Percentiles rank a stretch among this genome's conserved stretches.
Conservation (phyloP, 2,888 invertebrate species). For the Troides helena region DNA sequence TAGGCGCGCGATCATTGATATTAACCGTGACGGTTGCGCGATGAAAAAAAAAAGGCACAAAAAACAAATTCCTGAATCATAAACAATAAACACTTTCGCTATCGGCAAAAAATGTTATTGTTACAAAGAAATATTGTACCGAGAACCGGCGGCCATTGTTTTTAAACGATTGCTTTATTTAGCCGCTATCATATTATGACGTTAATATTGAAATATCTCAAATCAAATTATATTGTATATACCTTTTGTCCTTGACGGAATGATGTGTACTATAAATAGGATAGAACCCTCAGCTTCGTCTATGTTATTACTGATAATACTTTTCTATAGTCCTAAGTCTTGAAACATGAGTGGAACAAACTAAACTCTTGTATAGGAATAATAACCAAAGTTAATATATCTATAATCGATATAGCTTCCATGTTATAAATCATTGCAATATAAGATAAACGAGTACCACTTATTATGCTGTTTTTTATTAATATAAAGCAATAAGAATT, state of each 20-base stretch:
- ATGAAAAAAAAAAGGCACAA: neutral
- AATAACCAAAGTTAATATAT: too few species aligned
- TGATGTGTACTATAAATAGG: neutral
- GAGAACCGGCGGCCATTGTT: neutral
- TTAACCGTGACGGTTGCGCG: neutral
- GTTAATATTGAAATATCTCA: neutral
- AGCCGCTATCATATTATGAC: neutral
- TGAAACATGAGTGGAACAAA: too few species aligned
- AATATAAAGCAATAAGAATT: too few species aligned
- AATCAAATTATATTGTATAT: neutral
- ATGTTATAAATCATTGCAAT: too few species aligned
- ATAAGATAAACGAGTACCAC: too few species aligned
- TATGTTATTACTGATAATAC: too few species aligned
- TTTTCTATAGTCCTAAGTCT: too few species aligned
- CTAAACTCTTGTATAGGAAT: too few species aligned
- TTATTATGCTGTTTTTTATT: too few species aligned
- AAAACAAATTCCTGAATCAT: neutral
- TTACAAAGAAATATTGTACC: neutral
- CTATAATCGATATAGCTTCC: too few species aligned
- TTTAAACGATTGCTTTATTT: neutral
- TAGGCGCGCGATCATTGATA: neutral
- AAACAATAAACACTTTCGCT: slow-evolving; percentile 5
- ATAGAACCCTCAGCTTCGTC: too few species aligned
- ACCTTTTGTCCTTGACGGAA: neutral
- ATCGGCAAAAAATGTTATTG: slow-evolving; percentile 5